Base-by-base conservation (phyloP, 2,888 invertebrate genomes). In the Melieria omissa region DNA sequence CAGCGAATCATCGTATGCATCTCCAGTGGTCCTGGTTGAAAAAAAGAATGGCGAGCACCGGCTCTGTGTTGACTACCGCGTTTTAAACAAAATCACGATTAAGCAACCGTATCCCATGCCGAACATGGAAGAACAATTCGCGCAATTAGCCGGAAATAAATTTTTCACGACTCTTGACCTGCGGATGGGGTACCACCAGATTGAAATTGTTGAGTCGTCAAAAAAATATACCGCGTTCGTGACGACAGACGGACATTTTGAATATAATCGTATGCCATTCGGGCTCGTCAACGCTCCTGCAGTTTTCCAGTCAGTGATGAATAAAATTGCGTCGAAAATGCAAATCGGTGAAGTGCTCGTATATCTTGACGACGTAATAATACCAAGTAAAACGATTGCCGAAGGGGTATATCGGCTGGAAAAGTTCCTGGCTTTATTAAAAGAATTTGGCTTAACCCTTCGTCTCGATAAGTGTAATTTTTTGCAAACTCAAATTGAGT, bases 361-460 rank as follows among this genome's bases (percentile, higher is more conserved):
- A 4, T 79, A 75, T 46, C 65, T 77, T 4, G 77, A 78, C 47
- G 77, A 78, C 45, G 60, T 78, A 0, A 71, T 75, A 3, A 74
- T 79, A 7, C 73, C 76, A 0, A 77, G 74, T 42, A 68, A 63
- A 47, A 73, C 72, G 0, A 57, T 74, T 16, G 46, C 70, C 44
- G 74, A 75, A 52, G 73, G 72, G 6, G 61, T 75, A 4, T 57
- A 69, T 16, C 71, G 54, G 12, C 60, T 75, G 1, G 65, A 70
- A 12, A 65, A 70, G 46, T 74, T 75, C 61, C 46, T 76, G 0
- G 9, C 7, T 29, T 45, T 73, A 0, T 44, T 76, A 9, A 47
- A 65, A 63, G 41, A 68, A 4, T 52, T 41, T 16, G 69, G 64
- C 4, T 47, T 74, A 16, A 73, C 72, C 10, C 47, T 75, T n/a